Evolutionary conservation across 2,888 invertebrate genomes (phyloP).

Genomic region (Xanthorhoe designata): DNA sequence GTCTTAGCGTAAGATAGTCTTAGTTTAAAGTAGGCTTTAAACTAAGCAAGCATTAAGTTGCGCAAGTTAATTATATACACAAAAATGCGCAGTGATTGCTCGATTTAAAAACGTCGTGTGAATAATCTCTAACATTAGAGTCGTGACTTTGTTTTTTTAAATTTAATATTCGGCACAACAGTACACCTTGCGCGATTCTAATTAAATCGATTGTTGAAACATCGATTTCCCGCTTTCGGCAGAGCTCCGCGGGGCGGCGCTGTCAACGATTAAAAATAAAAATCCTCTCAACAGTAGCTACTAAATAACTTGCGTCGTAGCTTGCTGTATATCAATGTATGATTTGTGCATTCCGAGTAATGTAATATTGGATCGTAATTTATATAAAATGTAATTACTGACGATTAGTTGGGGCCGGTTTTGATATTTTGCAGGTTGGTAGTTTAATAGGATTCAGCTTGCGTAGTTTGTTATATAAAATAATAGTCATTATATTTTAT

Average conservation of each 20-base stretch:
- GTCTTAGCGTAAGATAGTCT: no score
- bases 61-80: no score
- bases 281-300: slow-evolving; percentile 62
- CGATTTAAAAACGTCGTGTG: no score
- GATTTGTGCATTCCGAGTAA: slow-evolving; percentile 32
- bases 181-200: slow-evolving; percentile 67
- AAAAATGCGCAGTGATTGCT: no score
- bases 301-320: slow-evolving; percentile 53
- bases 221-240: slow-evolving; percentile 77
- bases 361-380: slow-evolving; percentile 28
- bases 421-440: slow-evolving; percentile 9
- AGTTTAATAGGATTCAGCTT: not conserved
- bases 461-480: not conserved
- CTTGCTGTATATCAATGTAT: slow-evolving; percentile 14
- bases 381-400: slow-evolving; percentile 25
- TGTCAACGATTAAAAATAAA: slow-evolving; percentile 38
- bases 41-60: no score
- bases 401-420: slow-evolving; percentile 20
- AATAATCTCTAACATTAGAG: no score
- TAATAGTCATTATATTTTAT: not conserved
- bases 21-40: no score
- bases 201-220: slow-evolving; percentile 82
- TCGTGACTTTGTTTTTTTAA: not conserved
- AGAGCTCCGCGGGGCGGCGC: slow-evolving; percentile 63
- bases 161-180: slow-evolving; percentile 30